A percentile compares a stretch with the other conserved stretches of the same genome.
phyloP scores from a whole-genome alignment of 1,140 invertebrate genomes.

The Drosophila littoralis region DNA sequence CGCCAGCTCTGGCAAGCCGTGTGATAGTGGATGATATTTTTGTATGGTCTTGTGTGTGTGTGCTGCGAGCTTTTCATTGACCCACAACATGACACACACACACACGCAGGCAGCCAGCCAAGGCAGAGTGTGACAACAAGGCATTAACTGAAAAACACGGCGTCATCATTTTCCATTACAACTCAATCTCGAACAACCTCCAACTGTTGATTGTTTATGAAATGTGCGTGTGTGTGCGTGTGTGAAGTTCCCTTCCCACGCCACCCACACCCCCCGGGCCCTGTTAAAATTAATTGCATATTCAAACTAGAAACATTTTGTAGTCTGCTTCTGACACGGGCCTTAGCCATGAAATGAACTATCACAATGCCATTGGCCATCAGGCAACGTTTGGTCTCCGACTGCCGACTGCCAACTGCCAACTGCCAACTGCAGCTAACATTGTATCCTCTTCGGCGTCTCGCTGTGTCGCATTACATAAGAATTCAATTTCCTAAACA shows the following conservation, averaged over 20 bases:
- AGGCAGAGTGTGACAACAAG: constrained; percentile 7
- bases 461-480: constrained; percentile 48
- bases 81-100: constrained; percentile 1
- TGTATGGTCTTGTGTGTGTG: constrained; percentile 1
- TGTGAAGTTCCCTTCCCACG: neutral
- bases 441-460: neutral
- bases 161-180: constrained; percentile 4
- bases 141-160: constrained; percentile 1
- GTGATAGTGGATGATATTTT: constrained; percentile 32
- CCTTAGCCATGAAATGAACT: constrained; percentile 15
- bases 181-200: constrained; percentile 8
- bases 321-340: constrained; percentile 8
- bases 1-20: neutral
- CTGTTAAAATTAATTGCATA: constrained; percentile 36
- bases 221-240: neutral
- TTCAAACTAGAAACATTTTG: neutral
- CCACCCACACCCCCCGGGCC: neutral
- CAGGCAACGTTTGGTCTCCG: neutral
- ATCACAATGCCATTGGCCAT: constrained; percentile 1
- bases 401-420: neutral
- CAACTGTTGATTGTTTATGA: constrained; percentile 7
- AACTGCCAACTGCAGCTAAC: constrained; percentile 6
- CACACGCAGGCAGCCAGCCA: too few relatives aligned
- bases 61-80: neutral
- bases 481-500: constrained; percentile 66